Evolutionary conservation across 2,888 invertebrate species (phyloP).

Genomic region (Drosophila fungiperda): DNA sequence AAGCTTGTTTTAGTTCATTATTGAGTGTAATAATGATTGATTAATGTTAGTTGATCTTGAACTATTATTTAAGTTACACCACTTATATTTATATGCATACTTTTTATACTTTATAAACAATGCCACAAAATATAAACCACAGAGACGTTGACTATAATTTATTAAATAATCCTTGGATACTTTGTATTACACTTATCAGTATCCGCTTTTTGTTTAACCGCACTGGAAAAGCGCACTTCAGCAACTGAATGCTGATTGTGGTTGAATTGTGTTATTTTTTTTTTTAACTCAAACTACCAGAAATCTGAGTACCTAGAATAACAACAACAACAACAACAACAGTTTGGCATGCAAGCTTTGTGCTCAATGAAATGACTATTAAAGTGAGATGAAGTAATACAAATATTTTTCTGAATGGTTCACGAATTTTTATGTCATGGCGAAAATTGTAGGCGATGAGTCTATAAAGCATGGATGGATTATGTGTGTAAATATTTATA

Average conservation of each 20-base stretch:
- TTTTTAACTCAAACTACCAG: constrained; percentile 16
- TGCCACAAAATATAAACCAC: neutral
- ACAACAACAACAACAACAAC: neutral
- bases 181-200: neutral
- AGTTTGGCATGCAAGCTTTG: constrained; percentile 34
- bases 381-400: constrained; percentile 32
- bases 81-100: neutral
- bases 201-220: neutral
- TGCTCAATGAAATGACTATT: constrained; percentile 67
- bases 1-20: neutral
- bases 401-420: constrained; percentile 48
- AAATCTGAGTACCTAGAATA: constrained; percentile 25
- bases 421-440: constrained; percentile 78
- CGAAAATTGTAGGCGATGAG: constrained; percentile 35
- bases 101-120: neutral
- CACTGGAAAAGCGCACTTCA: neutral
- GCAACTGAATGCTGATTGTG: neutral
- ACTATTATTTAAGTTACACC: neutral
- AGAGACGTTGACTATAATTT: neutral
- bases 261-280: neutral
- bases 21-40: neutral
- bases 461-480: constrained; percentile 36
- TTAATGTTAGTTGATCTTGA: neutral
- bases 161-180: neutral
- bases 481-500: constrained; percentile 65